Conservation (phyloP, 2,113 vertebrate species). For the Paralichthys olivaceus region DNA sequence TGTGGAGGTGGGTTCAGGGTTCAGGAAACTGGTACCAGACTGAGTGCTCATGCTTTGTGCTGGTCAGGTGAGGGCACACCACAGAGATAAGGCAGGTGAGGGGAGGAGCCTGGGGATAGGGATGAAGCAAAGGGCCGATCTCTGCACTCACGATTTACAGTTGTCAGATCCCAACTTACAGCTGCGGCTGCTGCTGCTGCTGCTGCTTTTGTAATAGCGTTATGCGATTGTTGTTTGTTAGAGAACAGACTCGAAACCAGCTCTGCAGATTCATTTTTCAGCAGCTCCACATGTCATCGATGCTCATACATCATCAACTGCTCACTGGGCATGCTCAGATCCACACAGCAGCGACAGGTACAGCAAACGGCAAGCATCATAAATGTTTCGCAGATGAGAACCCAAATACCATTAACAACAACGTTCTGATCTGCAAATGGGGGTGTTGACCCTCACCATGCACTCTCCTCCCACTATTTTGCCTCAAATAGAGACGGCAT, state of each 20-base stretch:
- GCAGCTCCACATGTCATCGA: constrained; percentile 9
- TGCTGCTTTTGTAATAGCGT: not conserved
- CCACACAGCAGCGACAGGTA: constrained; percentile 11
- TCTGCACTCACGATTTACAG: constrained; percentile 13
- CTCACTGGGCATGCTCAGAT: constrained; percentile 57
- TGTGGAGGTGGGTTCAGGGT: constrained; percentile 4
- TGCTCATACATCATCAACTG: constrained; percentile 8
- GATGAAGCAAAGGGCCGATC: constrained; percentile 27
- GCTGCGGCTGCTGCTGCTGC: not conserved
- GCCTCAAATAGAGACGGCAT: constrained; percentile 70
- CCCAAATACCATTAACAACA: constrained; percentile 37
- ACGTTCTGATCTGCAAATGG: constrained; percentile 54
- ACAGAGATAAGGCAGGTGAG: constrained; percentile 53
- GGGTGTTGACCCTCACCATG: constrained; percentile 65
- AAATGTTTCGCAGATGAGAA: constrained; percentile 23
- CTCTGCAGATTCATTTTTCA: constrained; percentile 3
- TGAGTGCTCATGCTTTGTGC: constrained; percentile 66
- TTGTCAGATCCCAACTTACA: constrained; percentile 7
- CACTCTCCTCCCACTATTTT: constrained; percentile 72
- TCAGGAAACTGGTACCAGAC: constrained; percentile 21
- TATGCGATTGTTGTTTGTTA: not conserved
- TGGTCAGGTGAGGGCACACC: constrained; percentile 62
- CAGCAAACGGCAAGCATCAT: not conserved
- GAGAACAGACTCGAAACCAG: constrained; percentile 7
- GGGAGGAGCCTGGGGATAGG: constrained; percentile 13